Evolutionary conservation across 1,140 invertebrate species (phyloP).

Genomic region (Lepidostoma basale): DNA sequence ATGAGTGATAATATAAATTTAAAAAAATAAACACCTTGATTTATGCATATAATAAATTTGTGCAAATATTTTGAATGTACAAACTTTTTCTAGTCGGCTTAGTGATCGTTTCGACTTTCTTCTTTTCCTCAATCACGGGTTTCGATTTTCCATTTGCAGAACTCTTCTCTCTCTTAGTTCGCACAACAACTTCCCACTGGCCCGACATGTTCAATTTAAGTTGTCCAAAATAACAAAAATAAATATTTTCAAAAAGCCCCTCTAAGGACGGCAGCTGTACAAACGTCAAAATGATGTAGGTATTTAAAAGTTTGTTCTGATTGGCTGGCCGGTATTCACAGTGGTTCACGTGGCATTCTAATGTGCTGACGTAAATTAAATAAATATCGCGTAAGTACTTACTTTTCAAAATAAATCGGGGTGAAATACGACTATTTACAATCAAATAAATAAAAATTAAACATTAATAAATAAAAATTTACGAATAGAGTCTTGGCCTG

Average conservation of each 20-base stretch:
- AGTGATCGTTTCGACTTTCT: conserved; percentile 57
- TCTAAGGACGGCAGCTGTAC: conserved; percentile 2
- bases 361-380: conserved; percentile 5
- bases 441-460: no score
- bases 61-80: conserved; percentile 14
- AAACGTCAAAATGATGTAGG: conserved; percentile 27
- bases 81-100: conserved; percentile 50
- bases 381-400: no score
- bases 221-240: conserved; percentile 9
- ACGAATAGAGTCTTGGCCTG: no score
- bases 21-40: not conserved
- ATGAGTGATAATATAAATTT: conserved; percentile 47
- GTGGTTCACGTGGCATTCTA: conserved; percentile 31
- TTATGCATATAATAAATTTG: not conserved
- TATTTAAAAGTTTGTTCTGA: conserved; percentile 18
- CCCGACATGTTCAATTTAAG: conserved; percentile 62
- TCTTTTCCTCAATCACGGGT: conserved; percentile 65
- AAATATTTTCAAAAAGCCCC: conserved; percentile 14
- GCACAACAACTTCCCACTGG: conserved; percentile 80
- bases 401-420: no score
- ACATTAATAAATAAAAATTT: no score
- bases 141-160: conserved; percentile 68
- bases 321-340: conserved; percentile 17
- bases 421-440: no score
- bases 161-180: conserved; percentile 70